Conservation (phyloP, 2,888 invertebrate species). For the Sesamia inferens region DNA sequence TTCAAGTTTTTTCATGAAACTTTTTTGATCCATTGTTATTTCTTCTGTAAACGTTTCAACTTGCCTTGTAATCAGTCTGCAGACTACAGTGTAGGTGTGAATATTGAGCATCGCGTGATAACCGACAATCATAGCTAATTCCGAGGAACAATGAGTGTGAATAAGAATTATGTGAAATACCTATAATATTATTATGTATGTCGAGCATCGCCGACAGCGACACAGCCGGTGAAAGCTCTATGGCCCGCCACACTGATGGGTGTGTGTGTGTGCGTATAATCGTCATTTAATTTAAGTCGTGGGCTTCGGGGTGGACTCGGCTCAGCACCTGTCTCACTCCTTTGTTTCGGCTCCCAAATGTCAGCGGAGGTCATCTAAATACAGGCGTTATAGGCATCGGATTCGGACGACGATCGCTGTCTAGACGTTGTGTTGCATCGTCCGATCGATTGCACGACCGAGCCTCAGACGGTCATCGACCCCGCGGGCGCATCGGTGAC, state of each 20-base stretch:
- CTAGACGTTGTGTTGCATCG: conserved; percentile 89
- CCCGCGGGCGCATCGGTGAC: conserved; percentile 89
- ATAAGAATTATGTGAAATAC: conserved; percentile 69
- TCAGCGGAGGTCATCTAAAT: conserved; percentile 89
- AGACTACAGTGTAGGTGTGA: conserved; percentile 51
- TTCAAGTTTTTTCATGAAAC: conserved; percentile 11
- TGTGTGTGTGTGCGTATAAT: conserved; percentile 75
- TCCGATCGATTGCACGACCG: conserved; percentile 89
- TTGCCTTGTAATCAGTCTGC: conserved; percentile 16
- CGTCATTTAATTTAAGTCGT: conserved; percentile 85
- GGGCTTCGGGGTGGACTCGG: conserved; percentile 78
- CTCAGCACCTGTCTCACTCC: conserved; percentile 86
- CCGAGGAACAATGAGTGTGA: conserved; percentile 71
- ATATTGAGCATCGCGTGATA: conserved; percentile 79
- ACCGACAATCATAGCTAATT: conserved; percentile 66
- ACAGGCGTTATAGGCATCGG: conserved; percentile 84
- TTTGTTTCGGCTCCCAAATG: conserved; percentile 89
- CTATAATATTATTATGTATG: conserved; percentile 75
- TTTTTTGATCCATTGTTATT: background rate
- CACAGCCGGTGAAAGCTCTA: conserved; percentile 84
- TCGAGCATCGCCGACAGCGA: conserved; percentile 74
- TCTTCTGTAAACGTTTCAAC: conserved; percentile 1
- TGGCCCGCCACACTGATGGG: conserved; percentile 67
- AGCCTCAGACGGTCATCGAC: conserved; percentile 89
- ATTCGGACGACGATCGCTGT: conserved; percentile 86